These are phyloP conservation scores for Ciconia nigra DNA, from an alignment of 2,797 vertebrate genomes.

Conservation along the genomic window DNA sequence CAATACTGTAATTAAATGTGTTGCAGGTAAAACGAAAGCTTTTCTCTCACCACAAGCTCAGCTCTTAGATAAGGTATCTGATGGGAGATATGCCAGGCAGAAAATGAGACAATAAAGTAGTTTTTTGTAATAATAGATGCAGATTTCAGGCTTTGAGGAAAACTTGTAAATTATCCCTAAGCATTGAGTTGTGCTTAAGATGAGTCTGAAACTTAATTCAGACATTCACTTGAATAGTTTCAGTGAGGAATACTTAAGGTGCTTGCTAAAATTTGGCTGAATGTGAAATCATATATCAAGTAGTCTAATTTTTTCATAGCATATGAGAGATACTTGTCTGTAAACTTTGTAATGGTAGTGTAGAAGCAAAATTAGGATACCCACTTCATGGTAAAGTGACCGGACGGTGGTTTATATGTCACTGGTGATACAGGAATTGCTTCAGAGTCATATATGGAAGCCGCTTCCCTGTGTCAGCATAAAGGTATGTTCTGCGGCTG, in stretches of 20 bases:
- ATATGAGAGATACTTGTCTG: neutral
- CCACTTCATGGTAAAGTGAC: neutral
- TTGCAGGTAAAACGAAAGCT: conserved; percentile 21
- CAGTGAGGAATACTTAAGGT: neutral
- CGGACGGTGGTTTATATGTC: neutral
- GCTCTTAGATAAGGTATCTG: conserved; percentile 32
- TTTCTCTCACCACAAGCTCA: neutral
- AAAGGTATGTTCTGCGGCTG: neutral
- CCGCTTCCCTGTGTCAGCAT: neutral
- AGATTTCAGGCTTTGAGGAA: conserved; percentile 32
- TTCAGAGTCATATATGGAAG: neutral
- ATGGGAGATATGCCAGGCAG: conserved; percentile 19
- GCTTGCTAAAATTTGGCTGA: neutral
- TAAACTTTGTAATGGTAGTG: neutral
- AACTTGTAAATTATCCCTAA: neutral
- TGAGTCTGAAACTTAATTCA: neutral
- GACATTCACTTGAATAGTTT: neutral
- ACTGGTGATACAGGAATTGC: neutral
- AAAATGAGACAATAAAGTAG: conserved; percentile 37
- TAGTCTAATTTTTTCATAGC: neutral
- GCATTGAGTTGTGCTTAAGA: neutral
- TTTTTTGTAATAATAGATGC: conserved; percentile 5
- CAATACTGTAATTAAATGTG: conserved; percentile 7
- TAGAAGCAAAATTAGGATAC: neutral
- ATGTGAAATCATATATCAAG: neutral